These are phyloP conservation scores for Danio choprae DNA, from an alignment of 2,797 vertebrate genomes.

Conservation along the genomic window DNA sequence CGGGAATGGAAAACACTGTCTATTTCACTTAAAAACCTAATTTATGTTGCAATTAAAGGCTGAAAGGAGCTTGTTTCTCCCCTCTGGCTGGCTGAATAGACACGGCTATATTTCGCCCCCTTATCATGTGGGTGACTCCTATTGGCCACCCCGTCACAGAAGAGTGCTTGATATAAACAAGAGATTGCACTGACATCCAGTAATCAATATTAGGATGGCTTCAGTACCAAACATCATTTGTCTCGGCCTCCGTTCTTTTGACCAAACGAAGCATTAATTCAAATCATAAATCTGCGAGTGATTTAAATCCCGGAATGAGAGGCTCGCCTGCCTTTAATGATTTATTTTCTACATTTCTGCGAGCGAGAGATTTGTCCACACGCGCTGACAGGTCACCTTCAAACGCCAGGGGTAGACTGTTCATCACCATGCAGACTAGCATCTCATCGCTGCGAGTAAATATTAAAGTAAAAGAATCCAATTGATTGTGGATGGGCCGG, in stretches of 20 bases:
- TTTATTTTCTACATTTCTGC: conserved; percentile 99
- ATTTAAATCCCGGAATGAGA: conserved; percentile 95
- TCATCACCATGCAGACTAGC: conserved; percentile 99
- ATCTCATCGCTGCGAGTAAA: conserved; percentile 99
- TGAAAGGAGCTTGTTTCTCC: conserved; percentile 70
- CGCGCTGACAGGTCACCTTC: conserved; percentile 99
- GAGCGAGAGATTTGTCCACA: conserved; percentile 99
- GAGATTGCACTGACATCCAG: conserved; percentile 99
- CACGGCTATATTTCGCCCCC: conserved; percentile 89
- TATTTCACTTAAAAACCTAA: conserved; percentile 67
- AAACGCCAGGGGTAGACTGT: conserved; percentile 99
- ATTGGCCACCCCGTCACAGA: conserved; percentile 98
- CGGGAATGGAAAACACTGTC: conserved; percentile 64
- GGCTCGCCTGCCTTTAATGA: conserved; percentile 96
- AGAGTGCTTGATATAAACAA: conserved; percentile 99
- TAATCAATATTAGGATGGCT: conserved; percentile 99
- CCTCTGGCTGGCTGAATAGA: conserved; percentile 74
- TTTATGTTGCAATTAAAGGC: conserved; percentile 66
- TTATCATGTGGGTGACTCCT: conserved; percentile 94
- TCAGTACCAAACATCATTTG: conserved; percentile 99
- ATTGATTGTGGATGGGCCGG: conserved; percentile 98
- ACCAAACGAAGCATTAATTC: conserved; percentile 99
- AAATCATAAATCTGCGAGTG: conserved; percentile 99
- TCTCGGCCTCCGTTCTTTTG: conserved; percentile 98
- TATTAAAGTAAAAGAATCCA: conserved; percentile 99